These are phyloP conservation scores for Nerophis ophidion DNA, from an alignment of 2,113 vertebrate genomes.

Conservation along the genomic window DNA sequence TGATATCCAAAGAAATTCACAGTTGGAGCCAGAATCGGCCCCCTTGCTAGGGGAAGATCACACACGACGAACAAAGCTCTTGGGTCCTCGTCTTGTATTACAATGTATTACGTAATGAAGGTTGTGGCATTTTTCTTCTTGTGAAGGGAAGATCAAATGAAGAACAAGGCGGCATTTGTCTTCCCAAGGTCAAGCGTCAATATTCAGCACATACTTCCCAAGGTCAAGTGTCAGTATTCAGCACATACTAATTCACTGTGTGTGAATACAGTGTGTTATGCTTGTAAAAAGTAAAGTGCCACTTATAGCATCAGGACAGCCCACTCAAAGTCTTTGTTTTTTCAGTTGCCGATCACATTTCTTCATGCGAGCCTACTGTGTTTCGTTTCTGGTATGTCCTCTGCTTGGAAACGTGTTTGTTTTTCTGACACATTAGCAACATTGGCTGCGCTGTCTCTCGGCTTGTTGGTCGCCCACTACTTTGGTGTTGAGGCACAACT, in stretches of 20 bases:
- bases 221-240: constrained; percentile 30
- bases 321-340: constrained; percentile 46
- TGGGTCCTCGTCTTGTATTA: constrained; percentile 46
- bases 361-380: constrained; percentile 30
- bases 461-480: not conserved
- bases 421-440: constrained; percentile 37
- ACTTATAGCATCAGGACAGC: constrained; percentile 4
- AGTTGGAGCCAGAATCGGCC: constrained; percentile 13
- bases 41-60: constrained; percentile 14
- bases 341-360: constrained; percentile 53
- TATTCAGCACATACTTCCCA: constrained; percentile 24
- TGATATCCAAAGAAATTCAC: constrained; percentile 10
- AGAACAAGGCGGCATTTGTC: constrained; percentile 25
- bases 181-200: constrained; percentile 33
- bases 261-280: not conserved
- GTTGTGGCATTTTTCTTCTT: constrained; percentile 46
- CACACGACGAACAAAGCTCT: constrained; percentile 35
- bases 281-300: constrained; percentile 12
- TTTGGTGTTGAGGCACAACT: not conserved
- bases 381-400: constrained; percentile 48
- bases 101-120: constrained; percentile 51
- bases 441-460: not conserved
- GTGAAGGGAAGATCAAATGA: constrained; percentile 43
- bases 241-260: constrained; percentile 3
- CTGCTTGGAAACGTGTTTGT: constrained; percentile 47